phyloP scores from a whole-genome alignment of 1,140 invertebrate species.

The Mya arenaria region DNA sequence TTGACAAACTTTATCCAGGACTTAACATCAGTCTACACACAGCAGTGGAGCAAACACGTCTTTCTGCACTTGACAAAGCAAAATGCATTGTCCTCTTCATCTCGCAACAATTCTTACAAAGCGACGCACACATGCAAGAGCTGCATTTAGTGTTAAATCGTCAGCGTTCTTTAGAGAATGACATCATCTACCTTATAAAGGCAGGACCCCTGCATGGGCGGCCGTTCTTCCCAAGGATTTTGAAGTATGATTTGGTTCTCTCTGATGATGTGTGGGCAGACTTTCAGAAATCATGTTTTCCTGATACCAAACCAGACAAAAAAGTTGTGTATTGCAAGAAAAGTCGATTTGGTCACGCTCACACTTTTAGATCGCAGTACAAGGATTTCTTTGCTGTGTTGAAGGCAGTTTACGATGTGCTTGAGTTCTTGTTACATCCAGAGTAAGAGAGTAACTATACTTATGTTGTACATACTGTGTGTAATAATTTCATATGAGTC shows the following conservation, averaged over 20 bases:
- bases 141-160: slow-evolving; percentile 31
- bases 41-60: not conserved
- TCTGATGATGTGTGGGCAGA: slow-evolving; percentile 32
- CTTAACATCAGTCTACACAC: slow-evolving; percentile 36
- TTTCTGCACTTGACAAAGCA: slow-evolving; percentile 28
- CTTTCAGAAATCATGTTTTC: not conserved
- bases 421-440: not conserved
- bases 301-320: not conserved
- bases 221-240: slow-evolving; percentile 48
- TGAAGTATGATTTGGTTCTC: slow-evolving; percentile 13
- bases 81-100: slow-evolving; percentile 37
- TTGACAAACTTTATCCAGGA: slow-evolving; percentile 13
- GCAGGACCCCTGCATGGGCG: not conserved
- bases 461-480: no score
- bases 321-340: not conserved
- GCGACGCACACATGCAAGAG: slow-evolving; percentile 35
- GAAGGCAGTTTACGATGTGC: slow-evolving; percentile 31
- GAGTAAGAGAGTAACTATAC: slow-evolving; percentile 3
- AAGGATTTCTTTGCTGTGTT: slow-evolving; percentile 21
- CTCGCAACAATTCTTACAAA: slow-evolving; percentile 31
- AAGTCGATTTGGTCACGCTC: not conserved
- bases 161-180: not conserved
- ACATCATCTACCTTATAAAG: slow-evolving; percentile 32
- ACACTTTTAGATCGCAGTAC: not conserved
- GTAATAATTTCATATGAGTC: no score